Conservation (phyloP, 2,113 vertebrate genomes). For the Epinephelus cyanopodus region DNA sequence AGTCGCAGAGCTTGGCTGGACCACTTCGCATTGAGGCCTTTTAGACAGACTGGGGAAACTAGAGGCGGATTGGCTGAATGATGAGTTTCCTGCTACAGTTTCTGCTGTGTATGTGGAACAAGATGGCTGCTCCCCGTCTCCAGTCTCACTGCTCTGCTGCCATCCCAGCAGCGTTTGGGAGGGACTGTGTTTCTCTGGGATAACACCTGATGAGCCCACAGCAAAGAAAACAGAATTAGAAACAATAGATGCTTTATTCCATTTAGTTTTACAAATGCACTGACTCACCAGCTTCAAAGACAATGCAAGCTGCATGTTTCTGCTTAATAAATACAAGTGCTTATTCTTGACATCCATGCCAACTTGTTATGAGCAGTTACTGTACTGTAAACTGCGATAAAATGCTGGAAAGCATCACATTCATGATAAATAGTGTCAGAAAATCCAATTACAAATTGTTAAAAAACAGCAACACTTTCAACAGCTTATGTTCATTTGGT, state of each 20-base stretch:
- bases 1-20: not conserved
- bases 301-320: no score
- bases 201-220: slow-evolving; percentile 20
- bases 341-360: no score
- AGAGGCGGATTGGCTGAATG: not conserved
- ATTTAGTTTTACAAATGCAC: not conserved
- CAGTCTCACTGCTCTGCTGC: not conserved
- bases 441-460: not conserved
- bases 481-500: no score
- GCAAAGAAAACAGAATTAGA: slow-evolving; percentile 12
- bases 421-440: not conserved
- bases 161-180: slow-evolving; percentile 4
- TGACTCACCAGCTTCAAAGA: not conserved
- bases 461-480: not conserved
- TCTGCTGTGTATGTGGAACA: slow-evolving; percentile 23
- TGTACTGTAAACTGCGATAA: not conserved
- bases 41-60: not conserved
- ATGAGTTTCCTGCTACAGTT: not conserved
- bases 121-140: slow-evolving; percentile 6
- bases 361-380: no score
- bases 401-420: not conserved
- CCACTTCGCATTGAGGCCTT: not conserved
- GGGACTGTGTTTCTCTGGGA: not conserved
- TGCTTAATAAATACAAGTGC: no score
- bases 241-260: not conserved